Evolutionary conservation across 2,113 vertebrate genomes (phyloP).

Genomic region (Riparia riparia): DNA sequence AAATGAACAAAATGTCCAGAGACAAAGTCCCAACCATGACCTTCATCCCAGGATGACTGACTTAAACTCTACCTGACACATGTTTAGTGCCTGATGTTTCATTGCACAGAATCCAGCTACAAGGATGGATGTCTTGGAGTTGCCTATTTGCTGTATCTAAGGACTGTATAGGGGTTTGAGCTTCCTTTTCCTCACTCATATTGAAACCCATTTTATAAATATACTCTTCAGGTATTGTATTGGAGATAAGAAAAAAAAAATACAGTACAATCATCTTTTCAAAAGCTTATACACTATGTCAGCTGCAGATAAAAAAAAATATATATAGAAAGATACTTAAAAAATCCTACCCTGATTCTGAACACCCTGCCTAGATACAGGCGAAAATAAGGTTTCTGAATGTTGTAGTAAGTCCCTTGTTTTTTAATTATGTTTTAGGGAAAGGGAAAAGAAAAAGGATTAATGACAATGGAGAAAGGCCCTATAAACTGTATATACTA

Average conservation of each 20-base stretch:
- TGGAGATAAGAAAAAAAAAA: background rate
- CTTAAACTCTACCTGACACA: background rate
- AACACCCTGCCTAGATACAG: background rate
- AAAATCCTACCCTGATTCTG: background rate
- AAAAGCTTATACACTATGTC: background rate
- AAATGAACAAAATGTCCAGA: background rate
- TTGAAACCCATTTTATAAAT: background rate
- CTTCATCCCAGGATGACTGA: background rate
- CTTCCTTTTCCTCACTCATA: background rate
- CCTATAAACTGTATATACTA: background rate
- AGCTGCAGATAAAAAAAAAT: background rate
- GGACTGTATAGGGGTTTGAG: background rate
- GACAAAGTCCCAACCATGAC: background rate
- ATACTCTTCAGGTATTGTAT: background rate
- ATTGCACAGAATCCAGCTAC: background rate
- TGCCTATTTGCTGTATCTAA: background rate
- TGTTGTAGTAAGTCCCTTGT: background rate
- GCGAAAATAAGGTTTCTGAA: background rate
- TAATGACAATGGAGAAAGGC: background rate
- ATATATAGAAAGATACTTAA: rapidly evolving
- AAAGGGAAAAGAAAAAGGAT: background rate
- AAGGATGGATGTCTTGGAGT: background rate
- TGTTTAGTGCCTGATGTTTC: background rate
- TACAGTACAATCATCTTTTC: background rate
- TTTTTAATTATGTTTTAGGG: background rate